Conservation (phyloP, 2,113 vertebrate genomes). For the Mobula hypostoma region DNA sequence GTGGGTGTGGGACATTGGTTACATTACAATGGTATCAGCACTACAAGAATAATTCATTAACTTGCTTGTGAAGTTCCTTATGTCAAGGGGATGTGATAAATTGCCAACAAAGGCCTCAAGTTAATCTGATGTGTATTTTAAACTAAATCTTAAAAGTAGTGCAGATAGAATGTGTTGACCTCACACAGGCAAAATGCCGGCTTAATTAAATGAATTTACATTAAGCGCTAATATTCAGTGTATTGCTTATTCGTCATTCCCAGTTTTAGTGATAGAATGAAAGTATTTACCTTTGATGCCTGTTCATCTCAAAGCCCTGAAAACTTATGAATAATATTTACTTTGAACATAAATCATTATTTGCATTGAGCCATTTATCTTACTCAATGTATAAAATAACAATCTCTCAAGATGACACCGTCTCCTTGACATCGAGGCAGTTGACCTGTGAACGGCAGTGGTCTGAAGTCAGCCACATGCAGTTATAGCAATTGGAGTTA, state of each 20-base stretch:
- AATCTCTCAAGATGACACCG: conserved; percentile 14
- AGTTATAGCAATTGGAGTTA: conserved; percentile 16
- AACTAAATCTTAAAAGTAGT: background rate
- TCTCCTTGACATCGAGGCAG: conserved; percentile 28
- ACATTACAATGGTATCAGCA: background rate
- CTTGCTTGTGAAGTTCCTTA: background rate
- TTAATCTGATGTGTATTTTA: background rate
- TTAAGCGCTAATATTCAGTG: background rate
- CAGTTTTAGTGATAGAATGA: background rate
- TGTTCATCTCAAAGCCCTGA: background rate
- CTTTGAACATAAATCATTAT: conserved; percentile 14
- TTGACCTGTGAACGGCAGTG: background rate
- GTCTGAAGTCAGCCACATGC: conserved; percentile 13
- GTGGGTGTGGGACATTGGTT: background rate
- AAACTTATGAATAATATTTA: conserved; percentile 31
- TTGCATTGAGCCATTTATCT: conserved; percentile 23
- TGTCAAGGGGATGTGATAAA: conserved; percentile 1
- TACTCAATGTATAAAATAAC: conserved; percentile 3
- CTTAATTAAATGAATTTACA: background rate
- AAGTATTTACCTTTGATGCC: background rate
- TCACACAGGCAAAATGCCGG: background rate
- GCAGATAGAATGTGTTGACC: background rate
- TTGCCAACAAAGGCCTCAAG: background rate
- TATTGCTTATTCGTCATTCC: background rate
- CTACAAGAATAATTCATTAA: conserved; percentile 10